Conservation (phyloP, 2,113 vertebrate genomes). For the Pangasianodon hypophthalmus region DNA sequence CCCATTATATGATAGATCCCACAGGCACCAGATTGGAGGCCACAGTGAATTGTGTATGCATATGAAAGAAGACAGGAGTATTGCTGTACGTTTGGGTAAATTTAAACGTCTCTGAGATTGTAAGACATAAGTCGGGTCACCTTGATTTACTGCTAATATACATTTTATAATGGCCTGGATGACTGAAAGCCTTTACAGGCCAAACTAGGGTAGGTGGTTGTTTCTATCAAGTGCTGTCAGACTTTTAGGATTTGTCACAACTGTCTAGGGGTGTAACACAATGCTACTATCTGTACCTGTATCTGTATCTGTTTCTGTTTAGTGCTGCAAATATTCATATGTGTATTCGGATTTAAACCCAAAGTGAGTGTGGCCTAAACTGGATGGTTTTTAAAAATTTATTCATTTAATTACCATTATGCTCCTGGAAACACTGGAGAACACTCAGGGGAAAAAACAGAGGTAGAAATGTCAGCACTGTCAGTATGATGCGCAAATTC, state of each 20-base stretch:
- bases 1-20: conserved; percentile 26
- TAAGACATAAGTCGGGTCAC: not conserved
- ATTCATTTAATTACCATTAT: not conserved
- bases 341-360: not conserved
- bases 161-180: not conserved
- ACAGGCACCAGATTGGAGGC: conserved; percentile 20
- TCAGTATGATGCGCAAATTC: not conserved
- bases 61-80: not conserved
- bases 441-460: not conserved
- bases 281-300: not conserved
- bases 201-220: not conserved
- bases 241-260: not conserved
- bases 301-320: not conserved
- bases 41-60: not conserved
- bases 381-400: not conserved
- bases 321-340: not conserved
- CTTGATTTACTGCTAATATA: not conserved
- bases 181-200: not conserved
- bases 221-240: not conserved
- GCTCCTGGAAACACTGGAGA: not conserved
- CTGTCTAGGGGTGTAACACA: not conserved
- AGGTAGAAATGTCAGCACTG: not conserved
- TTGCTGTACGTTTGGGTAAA: not conserved
- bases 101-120: not conserved
- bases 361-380: not conserved